phyloP scores from a whole-genome alignment of 2,113 vertebrate species.

The Alexandromys fortis region DNA sequence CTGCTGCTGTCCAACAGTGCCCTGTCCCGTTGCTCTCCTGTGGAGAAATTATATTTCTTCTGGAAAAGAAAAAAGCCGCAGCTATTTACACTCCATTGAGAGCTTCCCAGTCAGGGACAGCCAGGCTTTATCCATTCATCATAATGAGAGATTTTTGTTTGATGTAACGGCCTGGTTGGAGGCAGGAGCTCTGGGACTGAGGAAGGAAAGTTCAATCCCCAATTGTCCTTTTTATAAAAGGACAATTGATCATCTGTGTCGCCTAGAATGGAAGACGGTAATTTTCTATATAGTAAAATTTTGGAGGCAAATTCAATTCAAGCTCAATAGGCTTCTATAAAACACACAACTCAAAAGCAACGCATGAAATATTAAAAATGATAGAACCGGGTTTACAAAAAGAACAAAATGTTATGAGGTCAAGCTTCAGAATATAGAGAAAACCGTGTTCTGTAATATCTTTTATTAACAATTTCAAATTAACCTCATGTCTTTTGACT shows the following conservation, averaged over 20 bases:
- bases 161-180: constrained; percentile 38
- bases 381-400: neutral
- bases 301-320: constrained; percentile 52
- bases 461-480: neutral
- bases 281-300: constrained; percentile 56
- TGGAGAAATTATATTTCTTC: constrained; percentile 63
- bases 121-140: constrained; percentile 54
- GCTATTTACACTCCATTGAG: constrained; percentile 51
- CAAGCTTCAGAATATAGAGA: neutral
- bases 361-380: neutral
- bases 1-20: neutral
- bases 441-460: neutral
- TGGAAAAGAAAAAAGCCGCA: constrained; percentile 15
- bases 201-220: constrained; percentile 7
- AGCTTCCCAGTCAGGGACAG: constrained; percentile 15
- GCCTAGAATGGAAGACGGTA: neutral
- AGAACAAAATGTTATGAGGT: neutral
- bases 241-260: constrained; percentile 48
- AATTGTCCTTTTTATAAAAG: constrained; percentile 48
- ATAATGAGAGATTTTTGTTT: constrained; percentile 66
- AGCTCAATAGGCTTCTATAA: neutral
- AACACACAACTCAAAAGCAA: neutral
- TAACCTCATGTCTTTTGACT: neutral
- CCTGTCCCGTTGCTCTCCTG: constrained; percentile 37
- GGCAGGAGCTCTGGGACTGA: neutral